phyloP scores from a whole-genome alignment of 2,113 vertebrate genomes.

The Cardinalis cardinalis region DNA sequence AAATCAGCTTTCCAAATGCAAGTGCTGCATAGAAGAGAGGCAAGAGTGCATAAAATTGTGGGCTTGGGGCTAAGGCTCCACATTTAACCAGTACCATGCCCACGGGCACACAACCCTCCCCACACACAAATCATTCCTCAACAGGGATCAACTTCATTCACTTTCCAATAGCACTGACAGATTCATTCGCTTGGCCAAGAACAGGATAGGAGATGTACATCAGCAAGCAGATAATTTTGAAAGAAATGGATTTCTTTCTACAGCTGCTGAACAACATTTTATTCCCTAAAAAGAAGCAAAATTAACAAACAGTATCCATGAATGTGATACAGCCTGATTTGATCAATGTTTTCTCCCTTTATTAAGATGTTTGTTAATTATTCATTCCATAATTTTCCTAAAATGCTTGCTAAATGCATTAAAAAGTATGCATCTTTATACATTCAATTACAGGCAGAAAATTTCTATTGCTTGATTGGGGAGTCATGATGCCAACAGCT shows the following conservation, averaged over 20 bases:
- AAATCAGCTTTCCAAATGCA: background rate
- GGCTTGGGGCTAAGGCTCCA: background rate
- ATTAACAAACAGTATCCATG: background rate
- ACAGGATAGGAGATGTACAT: background rate
- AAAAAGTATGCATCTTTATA: background rate
- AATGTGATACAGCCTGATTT: conserved; percentile 11
- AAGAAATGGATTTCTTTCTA: background rate
- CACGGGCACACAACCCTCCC: accelerated
- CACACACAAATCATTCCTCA: background rate
- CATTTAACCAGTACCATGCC: background rate
- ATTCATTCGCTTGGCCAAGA: background rate
- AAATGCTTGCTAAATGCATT: conserved; percentile 3
- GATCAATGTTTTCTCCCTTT: conserved; percentile 36
- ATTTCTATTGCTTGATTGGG: conserved; percentile 20
- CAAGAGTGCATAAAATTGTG: background rate
- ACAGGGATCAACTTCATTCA: background rate
- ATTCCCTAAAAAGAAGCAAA: background rate
- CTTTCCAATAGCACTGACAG: background rate
- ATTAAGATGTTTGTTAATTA: conserved; percentile 36
- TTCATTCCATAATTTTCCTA: conserved; percentile 11
- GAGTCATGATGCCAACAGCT: conserved; percentile 22
- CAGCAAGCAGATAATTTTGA: background rate
- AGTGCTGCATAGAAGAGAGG: background rate
- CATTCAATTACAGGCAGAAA: conserved; percentile 36
- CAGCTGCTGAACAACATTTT: conserved; percentile 1